Percentiles rank a stretch among this genome's conserved stretches.
Evolutionary conservation across 2,113 vertebrate species (phyloP).

Genomic region (Guaruba guarouba): DNA sequence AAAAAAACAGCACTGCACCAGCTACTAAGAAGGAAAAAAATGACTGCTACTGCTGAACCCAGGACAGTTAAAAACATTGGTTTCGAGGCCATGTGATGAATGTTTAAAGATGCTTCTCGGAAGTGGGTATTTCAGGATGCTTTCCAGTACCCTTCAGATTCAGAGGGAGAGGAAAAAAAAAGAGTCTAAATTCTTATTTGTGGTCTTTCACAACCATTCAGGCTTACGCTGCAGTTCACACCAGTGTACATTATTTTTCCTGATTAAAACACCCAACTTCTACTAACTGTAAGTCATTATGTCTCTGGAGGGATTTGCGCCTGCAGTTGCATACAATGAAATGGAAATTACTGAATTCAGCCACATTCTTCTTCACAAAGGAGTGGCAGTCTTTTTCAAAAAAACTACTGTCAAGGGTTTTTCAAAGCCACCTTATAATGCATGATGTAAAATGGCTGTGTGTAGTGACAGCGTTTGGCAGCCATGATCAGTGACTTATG

Average conservation of each 20-base stretch:
- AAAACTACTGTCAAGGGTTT: neutral
- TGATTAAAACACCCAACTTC: neutral
- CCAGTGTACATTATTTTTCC: neutral
- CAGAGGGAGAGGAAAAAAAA: neutral
- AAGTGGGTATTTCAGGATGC: neutral
- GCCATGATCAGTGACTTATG: no score
- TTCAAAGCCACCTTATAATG: neutral
- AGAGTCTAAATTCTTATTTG: neutral
- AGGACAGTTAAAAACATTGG: neutral
- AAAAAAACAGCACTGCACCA: no score
- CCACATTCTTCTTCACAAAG: neutral
- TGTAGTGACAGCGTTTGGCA: neutral
- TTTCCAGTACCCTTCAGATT: neutral
- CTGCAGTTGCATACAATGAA: neutral
- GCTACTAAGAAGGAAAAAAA: no score
- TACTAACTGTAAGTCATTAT: neutral
- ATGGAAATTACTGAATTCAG: neutral
- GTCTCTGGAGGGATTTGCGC: neutral
- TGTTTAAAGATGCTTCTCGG: neutral
- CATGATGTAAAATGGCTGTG: neutral
- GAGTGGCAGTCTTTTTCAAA: neutral
- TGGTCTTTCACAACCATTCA: neutral
- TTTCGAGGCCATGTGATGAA: neutral
- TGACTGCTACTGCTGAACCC: no score
- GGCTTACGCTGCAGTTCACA: neutral